Evolutionary conservation across 2,888 invertebrate genomes (phyloP).

Genomic region (Cephus spinipes): DNA sequence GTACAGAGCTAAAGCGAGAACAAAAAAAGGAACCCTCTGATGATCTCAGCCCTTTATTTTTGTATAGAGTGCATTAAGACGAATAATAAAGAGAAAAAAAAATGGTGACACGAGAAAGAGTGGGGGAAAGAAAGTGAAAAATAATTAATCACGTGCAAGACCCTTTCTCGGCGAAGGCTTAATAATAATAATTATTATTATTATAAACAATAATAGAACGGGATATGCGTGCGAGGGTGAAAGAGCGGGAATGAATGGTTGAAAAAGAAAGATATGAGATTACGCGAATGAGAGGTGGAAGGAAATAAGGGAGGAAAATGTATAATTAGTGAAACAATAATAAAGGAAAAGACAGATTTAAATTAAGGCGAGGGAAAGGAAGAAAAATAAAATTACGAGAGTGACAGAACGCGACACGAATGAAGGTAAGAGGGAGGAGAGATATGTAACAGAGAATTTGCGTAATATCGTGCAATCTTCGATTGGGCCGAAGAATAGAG

Average conservation of each 20-base stretch:
- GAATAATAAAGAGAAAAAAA: constrained; percentile 41
- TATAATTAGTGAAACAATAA: not conserved
- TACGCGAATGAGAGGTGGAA: not conserved
- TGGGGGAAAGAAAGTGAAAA: constrained; percentile 26
- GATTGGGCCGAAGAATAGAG: not conserved
- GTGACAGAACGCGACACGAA: too few relatives aligned
- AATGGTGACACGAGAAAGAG: constrained; percentile 20
- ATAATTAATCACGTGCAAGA: not conserved
- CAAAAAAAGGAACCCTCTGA: constrained; percentile 44
- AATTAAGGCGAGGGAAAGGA: not conserved
- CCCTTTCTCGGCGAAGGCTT: not conserved
- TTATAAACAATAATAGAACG: not conserved
- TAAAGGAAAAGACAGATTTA: not conserved
- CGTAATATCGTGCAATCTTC: not conserved
- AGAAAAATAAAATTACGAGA: not conserved
- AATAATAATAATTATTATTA: not conserved
- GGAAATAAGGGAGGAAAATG: not conserved
- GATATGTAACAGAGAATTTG: not conserved
- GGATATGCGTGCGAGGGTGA: not conserved
- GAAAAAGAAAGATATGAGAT: constrained; percentile 15
- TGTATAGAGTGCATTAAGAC: constrained; percentile 58
- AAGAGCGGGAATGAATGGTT: constrained; percentile 23
- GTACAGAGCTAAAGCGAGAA: constrained; percentile 43
- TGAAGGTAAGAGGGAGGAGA: not conserved
- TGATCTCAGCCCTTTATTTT: constrained; percentile 64